Conservation (phyloP, 1,140 invertebrate genomes). For the Apis dorsata region DNA sequence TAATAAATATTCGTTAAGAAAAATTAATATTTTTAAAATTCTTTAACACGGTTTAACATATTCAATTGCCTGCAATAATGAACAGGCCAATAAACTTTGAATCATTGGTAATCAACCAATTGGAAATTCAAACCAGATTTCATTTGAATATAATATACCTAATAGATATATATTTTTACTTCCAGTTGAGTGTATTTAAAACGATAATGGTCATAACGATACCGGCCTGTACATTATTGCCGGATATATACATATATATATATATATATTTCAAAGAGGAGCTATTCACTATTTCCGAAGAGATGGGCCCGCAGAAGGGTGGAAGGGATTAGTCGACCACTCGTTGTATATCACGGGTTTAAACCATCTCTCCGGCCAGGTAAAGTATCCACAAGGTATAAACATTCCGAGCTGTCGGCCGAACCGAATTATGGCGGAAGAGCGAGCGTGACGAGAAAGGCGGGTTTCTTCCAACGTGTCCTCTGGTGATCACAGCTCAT, state of each 20-base stretch:
- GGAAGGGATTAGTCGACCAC: constrained; percentile 73
- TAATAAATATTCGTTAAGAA: too few relatives aligned
- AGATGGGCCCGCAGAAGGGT: constrained; percentile 37
- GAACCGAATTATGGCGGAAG: constrained; percentile 64
- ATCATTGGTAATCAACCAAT: not conserved
- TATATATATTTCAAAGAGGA: constrained; percentile 52
- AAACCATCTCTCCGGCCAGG: constrained; percentile 56
- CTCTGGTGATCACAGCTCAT: constrained; percentile 15
- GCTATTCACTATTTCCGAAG: constrained; percentile 52
- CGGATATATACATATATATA: constrained; percentile 26
- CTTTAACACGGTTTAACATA: too few relatives aligned
- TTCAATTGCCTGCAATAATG: not conserved
- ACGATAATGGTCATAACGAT: constrained; percentile 11
- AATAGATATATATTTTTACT: too few relatives aligned
- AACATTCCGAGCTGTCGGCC: constrained; percentile 67
- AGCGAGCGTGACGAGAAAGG: constrained; percentile 34
- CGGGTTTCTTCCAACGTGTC: constrained; percentile 16
- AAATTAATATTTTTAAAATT: too few relatives aligned
- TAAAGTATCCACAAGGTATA: constrained; percentile 69
- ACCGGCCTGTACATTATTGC: constrained; percentile 32
- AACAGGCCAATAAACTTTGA: not conserved
- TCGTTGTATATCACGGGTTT: constrained; percentile 72
- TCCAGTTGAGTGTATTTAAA: not conserved
- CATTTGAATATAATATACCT: not conserved
- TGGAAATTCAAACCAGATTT: not conserved